A percentile compares a stretch with the other conserved stretches of the same genome.
Conservation (phyloP, 2,797 vertebrate genomes). For the Aplochiton taeniatus region DNA sequence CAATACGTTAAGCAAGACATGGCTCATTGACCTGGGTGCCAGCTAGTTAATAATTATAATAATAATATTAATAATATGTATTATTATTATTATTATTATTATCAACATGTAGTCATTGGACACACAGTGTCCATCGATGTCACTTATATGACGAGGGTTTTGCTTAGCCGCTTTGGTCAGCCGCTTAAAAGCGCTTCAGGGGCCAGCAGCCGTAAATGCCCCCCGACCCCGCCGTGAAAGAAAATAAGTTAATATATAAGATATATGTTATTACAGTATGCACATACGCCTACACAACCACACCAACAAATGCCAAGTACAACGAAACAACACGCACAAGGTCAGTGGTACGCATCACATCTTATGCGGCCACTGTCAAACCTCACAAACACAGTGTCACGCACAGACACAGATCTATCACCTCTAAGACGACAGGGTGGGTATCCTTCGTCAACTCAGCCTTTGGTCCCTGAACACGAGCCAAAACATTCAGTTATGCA, state of each 20-base stretch:
- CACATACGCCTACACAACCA: slow-evolving; percentile 46
- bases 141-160: slow-evolving; percentile 14
- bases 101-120: neutral
- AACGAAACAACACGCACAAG: slow-evolving; percentile 13
- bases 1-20: slow-evolving; percentile 30
- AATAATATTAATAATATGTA: too few relatives aligned
- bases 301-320: slow-evolving; percentile 32
- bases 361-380: slow-evolving; percentile 26
- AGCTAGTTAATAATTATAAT: too few relatives aligned
- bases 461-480: slow-evolving; percentile 60
- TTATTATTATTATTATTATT: too few relatives aligned
- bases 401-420: slow-evolving; percentile 24
- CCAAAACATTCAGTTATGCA: slow-evolving; percentile 49
- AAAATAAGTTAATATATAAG: slow-evolving; percentile 27
- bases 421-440: slow-evolving; percentile 39
- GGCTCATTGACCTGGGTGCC: slow-evolving; percentile 17
- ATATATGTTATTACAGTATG: slow-evolving; percentile 18
- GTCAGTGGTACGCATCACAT: slow-evolving; percentile 21
- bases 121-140: slow-evolving; percentile 12
- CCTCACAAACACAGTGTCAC: slow-evolving; percentile 27
- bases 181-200: slow-evolving; percentile 3
- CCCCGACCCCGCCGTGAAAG: neutral
- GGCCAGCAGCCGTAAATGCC: neutral
- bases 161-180: slow-evolving; percentile 10
- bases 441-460: slow-evolving; percentile 39